Base-by-base conservation (phyloP, 1,140 invertebrate genomes). In the Pomacea maculata region DNA sequence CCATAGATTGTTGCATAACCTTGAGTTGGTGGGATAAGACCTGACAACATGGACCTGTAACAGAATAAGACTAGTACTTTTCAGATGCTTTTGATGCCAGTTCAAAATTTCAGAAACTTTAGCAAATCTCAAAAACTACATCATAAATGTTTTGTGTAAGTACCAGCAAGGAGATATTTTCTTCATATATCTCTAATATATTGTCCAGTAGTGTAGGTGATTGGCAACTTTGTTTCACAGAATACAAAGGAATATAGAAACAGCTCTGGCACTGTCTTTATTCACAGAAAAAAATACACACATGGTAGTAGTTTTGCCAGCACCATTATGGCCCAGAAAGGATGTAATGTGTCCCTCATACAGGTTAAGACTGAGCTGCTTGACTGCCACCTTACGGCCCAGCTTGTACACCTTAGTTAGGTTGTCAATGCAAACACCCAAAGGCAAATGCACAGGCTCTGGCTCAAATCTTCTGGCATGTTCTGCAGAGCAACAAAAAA, bases 281-380 rank as follows among this genome's bases (percentile, higher is more conserved):
- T 54, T 25, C 61, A 77, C 34, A 45, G 34, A 45, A 45, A 45
- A 45, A 6, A 45, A 45, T n/a, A 76, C 85, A 85, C 82, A 90
- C 89, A 91, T 91, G 25, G 90, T 90, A 12, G 90, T 91, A 64
- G 91, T 92, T 85, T 92, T 92, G 45, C 94, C 94, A 75, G 94
- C 94, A 57, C 94, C 94, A 88, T 94, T 94, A 83, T 94, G 64
- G 92, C 93, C 55, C 95, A 94, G 88, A 82, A 95, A 93, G 17
- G 93, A 92, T 9, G 94, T 94, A 72, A 94, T 94, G 85, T 94
- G 93, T 52, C 91, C 92, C 85, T 94, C 92, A 83, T 93, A 94
- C 79, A 94, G 92, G 79, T 92, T 93, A 19, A 94, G 78, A 80
- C 83, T 92, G n/a, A 94, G 89, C 73, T 94, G 92, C 65, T 94